Percentiles rank a stretch among this genome's conserved stretches.
phyloP scores from a whole-genome alignment of 2,888 invertebrate species.

The Dryobota labecula region DNA sequence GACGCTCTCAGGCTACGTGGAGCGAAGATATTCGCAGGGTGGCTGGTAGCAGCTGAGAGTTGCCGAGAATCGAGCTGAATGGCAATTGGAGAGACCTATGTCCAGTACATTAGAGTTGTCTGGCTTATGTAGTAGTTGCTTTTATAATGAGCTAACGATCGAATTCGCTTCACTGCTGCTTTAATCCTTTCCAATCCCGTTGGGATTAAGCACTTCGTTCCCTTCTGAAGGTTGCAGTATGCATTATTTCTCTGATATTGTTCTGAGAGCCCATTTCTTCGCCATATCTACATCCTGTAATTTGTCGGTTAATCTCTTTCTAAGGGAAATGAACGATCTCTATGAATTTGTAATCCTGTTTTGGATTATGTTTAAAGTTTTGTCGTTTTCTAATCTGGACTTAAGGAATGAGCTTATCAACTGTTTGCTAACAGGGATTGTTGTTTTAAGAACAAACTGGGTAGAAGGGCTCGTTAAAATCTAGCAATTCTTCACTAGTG shows the following conservation, averaged over 20 bases:
- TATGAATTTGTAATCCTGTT: conserved; percentile 14
- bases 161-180: neutral
- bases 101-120: neutral
- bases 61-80: too few species aligned
- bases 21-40: too few species aligned
- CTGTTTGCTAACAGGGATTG: neutral
- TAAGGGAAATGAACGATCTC: neutral
- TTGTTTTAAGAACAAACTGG: neutral
- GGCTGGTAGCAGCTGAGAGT: too few species aligned
- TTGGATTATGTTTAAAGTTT: conserved; percentile 1
- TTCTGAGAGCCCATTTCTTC: neutral
- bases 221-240: neutral
- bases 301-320: conserved; percentile 12
- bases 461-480: neutral
- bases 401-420: neutral
- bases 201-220: neutral
- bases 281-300: neutral
- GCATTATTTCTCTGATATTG: neutral
- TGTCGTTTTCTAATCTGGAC: neutral
- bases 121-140: neutral
- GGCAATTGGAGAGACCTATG: too few species aligned
- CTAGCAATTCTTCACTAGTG: neutral
- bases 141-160: neutral
- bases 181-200: conserved; percentile 8
- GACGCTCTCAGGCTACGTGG: too few species aligned